phyloP scores from a whole-genome alignment of 2,113 vertebrate species.

The Alligator mississippiensis region DNA sequence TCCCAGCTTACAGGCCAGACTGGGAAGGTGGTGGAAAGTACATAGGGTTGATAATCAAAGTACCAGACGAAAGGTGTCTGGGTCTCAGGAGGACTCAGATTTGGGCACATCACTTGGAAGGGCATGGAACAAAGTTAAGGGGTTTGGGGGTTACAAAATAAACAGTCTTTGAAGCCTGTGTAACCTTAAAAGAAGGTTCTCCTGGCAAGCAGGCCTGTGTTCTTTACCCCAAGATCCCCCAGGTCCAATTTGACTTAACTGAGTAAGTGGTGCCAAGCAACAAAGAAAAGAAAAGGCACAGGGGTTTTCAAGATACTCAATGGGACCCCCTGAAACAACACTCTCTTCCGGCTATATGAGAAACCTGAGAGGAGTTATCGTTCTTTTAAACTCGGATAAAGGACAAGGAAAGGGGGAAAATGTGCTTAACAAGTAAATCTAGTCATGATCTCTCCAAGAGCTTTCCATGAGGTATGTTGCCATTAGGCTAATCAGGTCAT shows the following conservation, averaged over 20 bases:
- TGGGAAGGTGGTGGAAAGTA: background rate
- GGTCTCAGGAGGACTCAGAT: background rate
- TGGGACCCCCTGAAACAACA: background rate
- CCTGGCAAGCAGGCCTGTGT: background rate
- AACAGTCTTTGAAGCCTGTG: background rate
- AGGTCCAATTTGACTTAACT: background rate
- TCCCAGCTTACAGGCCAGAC: background rate
- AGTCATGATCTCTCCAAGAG: background rate
- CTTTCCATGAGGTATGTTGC: background rate
- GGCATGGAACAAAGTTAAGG: background rate
- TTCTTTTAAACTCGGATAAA: background rate
- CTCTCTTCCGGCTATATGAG: background rate
- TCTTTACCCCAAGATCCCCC: background rate
- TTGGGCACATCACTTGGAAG: background rate
- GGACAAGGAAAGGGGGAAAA: background rate
- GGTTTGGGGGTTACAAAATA: background rate
- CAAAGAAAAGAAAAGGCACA: background rate
- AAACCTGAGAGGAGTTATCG: background rate
- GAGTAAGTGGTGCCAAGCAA: background rate
- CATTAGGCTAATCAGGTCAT: background rate
- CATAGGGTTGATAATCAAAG: background rate
- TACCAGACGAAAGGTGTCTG: background rate
- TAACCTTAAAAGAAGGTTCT: background rate
- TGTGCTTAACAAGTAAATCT: background rate
- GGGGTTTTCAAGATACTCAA: background rate